phyloP scores from a whole-genome alignment of 1,140 invertebrate genomes.

The Lepidurus packardi region DNA sequence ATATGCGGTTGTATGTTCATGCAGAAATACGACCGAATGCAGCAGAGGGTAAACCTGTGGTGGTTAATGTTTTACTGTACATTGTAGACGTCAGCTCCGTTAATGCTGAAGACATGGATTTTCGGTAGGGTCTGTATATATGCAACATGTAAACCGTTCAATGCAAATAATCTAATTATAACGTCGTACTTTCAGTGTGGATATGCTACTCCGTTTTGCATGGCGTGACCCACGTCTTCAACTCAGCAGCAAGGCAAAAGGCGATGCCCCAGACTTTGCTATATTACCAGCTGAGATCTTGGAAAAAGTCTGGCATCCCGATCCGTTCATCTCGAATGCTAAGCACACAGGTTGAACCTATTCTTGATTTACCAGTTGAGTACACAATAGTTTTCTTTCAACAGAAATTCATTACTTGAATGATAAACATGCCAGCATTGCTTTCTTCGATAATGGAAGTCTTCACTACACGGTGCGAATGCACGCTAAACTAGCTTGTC shows the following conservation, averaged over 20 bases:
- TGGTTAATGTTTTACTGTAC: slow-evolving; percentile 69
- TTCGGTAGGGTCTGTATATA: slow-evolving; percentile 54
- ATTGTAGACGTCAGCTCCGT: slow-evolving; percentile 78
- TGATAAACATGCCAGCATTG: slow-evolving; percentile 72
- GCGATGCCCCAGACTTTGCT: slow-evolving; percentile 68
- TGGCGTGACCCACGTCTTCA: slow-evolving; percentile 70
- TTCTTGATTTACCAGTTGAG: background rate
- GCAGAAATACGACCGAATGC: slow-evolving; percentile 56
- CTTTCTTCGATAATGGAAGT: slow-evolving; percentile 69
- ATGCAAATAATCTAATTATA: background rate
- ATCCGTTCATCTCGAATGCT: slow-evolving; percentile 77
- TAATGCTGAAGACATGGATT: slow-evolving; percentile 79
- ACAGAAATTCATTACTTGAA: slow-evolving; percentile 69
- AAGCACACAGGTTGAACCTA: slow-evolving; percentile 63
- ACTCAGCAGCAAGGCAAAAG: slow-evolving; percentile 65
- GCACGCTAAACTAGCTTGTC: slow-evolving; percentile 75
- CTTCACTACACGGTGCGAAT: slow-evolving; percentile 68
- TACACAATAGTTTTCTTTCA: slow-evolving; percentile 1
- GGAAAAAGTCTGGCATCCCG: slow-evolving; percentile 77
- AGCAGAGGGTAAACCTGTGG: slow-evolving; percentile 58
- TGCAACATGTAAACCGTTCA: background rate
- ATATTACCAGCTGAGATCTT: slow-evolving; percentile 71
- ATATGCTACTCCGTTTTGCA: slow-evolving; percentile 73
- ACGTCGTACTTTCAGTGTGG: slow-evolving; percentile 54
- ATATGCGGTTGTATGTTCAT: background rate